A percentile compares a stretch with the other conserved stretches of the same genome.
Evolutionary conservation across 2,888 invertebrate species (phyloP).

Genomic region (Mythimna lalbum): DNA sequence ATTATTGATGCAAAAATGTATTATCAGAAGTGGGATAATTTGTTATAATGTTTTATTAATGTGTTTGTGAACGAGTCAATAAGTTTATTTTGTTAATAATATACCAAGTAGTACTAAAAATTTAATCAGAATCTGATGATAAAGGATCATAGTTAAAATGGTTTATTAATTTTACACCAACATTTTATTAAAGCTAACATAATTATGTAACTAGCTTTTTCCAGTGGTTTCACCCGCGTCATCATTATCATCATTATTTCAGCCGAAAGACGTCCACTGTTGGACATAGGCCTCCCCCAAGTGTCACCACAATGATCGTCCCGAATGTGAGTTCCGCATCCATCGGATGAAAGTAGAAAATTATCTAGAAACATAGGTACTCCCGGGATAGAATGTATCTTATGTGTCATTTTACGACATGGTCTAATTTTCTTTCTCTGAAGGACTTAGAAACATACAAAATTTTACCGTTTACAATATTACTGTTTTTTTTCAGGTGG

Average conservation of each 20-base stretch:
- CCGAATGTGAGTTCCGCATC: no score
- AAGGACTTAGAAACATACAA: no score
- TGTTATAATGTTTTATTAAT: slow-evolving; percentile 45
- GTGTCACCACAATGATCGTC: no score
- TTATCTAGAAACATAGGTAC: neutral
- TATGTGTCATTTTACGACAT: no score
- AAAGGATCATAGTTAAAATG: neutral
- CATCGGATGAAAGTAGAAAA: no score
- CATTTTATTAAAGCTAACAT: neutral
- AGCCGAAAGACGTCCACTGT: no score
- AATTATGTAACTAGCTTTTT: neutral
- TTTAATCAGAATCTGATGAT: slow-evolving; percentile 24
- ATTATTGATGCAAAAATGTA: slow-evolving; percentile 29
- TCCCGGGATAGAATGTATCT: neutral
- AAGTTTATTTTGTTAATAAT: slow-evolving; percentile 27
- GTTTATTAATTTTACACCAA: slow-evolving; percentile 1
- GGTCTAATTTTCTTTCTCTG: no score
- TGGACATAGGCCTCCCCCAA: no score
- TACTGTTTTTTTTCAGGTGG: no score
- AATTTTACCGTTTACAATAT: no score
- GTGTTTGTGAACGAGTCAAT: slow-evolving; percentile 29
- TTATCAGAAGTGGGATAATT: slow-evolving; percentile 43
- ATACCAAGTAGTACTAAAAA: slow-evolving; percentile 12
- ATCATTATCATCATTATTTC: no score
- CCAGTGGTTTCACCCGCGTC: neutral